A percentile compares a stretch with the other conserved stretches of the same genome.
Conservation (phyloP, 1,140 invertebrate genomes). For the Pseudomyrmex gracilis region DNA sequence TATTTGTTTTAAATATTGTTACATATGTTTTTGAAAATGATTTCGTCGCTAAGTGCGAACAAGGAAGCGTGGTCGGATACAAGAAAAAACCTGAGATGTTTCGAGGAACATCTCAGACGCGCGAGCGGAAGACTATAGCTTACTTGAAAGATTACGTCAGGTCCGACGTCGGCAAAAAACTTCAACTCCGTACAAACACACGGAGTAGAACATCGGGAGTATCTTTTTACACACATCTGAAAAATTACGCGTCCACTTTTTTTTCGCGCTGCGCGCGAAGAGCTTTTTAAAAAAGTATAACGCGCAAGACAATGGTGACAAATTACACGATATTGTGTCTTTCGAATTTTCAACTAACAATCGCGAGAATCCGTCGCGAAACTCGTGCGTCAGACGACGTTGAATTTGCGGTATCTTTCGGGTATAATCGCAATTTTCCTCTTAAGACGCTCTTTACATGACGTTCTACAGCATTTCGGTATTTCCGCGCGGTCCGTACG, state of each 20-base stretch:
- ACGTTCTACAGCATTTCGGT: slow-evolving; percentile 6
- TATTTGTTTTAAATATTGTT: not conserved
- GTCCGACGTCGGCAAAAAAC: slow-evolving; percentile 51
- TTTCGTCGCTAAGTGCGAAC: not conserved
- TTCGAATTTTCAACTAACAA: too few species aligned
- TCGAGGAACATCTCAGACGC: slow-evolving; percentile 10
- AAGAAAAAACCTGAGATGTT: slow-evolving; percentile 20
- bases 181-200: slow-evolving; percentile 16
- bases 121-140: slow-evolving; percentile 24
- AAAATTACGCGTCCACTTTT: slow-evolving; percentile 18
- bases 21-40: not conserved
- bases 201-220: not conserved
- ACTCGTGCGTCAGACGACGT: not conserved
- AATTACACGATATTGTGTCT: not conserved
- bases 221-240: slow-evolving; percentile 37
- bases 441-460: not conserved
- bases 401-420: slow-evolving; percentile 12
- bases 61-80: not conserved
- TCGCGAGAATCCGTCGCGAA: not conserved
- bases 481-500: not conserved
- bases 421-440: slow-evolving; percentile 15
- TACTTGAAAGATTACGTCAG: slow-evolving; percentile 39
- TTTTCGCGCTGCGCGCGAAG: not conserved
- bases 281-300: not conserved
- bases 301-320: not conserved